Conservation (phyloP, 37 sponge, comb jelly and placozoan genomes). For the Halisarca cf. caerulea region DNA sequence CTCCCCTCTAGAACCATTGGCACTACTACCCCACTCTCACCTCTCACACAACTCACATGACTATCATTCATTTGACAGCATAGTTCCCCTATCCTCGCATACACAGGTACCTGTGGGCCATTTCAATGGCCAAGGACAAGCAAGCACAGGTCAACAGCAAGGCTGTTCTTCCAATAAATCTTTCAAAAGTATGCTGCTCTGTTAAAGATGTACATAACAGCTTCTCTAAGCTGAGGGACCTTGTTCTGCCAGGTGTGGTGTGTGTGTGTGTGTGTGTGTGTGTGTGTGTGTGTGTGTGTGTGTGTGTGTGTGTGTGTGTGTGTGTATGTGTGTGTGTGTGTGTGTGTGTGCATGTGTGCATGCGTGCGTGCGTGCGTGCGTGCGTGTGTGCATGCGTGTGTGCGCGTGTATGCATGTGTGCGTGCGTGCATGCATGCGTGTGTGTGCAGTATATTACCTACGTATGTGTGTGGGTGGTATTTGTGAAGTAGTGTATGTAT, state of each 20-base stretch:
- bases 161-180: constrained; percentile 14
- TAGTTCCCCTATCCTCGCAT: not conserved
- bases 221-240: constrained; percentile 53
- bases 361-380: too few relatives aligned
- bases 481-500: too few relatives aligned
- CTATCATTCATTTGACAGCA: too few relatives aligned
- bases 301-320: too few relatives aligned
- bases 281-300: not conserved
- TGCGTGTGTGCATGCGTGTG: too few relatives aligned
- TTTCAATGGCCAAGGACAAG: constrained; percentile 66
- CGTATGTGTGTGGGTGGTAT: too few relatives aligned
- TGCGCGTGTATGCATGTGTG: too few relatives aligned
- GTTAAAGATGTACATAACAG: constrained; percentile 44
- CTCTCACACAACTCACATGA: not conserved
- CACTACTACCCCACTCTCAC: not conserved
- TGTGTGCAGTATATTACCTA: too few relatives aligned
- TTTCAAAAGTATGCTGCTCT: constrained; percentile 47
- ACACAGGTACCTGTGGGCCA: constrained; percentile 50
- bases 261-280: not conserved
- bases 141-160: constrained; percentile 51
- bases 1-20: too few relatives aligned
- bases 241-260: constrained; percentile 57
- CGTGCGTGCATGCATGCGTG: too few relatives aligned
- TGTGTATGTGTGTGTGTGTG: too few relatives aligned
- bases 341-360: too few relatives aligned